phyloP scores from a whole-genome alignment of 35 echinoderm and acorn worm genomes.

The Acanthaster planci region DNA sequence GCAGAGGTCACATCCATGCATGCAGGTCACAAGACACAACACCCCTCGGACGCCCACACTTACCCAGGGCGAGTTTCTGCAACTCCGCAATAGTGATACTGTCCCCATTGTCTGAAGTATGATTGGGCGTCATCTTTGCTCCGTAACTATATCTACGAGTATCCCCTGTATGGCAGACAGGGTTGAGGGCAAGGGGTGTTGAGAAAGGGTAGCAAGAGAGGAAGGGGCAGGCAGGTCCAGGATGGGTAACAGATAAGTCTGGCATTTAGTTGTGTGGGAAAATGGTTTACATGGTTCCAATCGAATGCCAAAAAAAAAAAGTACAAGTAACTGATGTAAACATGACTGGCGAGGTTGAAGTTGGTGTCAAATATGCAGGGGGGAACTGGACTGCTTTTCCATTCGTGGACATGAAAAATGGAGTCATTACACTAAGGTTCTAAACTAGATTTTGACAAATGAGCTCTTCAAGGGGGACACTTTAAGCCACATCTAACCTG shows the following conservation, averaged over 20 bases:
- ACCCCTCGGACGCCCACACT: slow-evolving; percentile 4
- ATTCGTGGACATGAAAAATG: too few species aligned
- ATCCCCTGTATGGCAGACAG: slow-evolving; percentile 33
- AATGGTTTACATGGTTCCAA: background rate
- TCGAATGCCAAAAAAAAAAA: too few species aligned
- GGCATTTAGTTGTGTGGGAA: background rate
- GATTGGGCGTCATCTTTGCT: slow-evolving; percentile 39
- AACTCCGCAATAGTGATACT: slow-evolving; percentile 38
- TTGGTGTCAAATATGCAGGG: too few species aligned
- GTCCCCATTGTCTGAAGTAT: slow-evolving; percentile 41
- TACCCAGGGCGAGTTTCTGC: slow-evolving; percentile 41
- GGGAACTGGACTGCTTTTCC: too few species aligned
- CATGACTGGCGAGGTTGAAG: too few species aligned
- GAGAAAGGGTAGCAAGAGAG: background rate
- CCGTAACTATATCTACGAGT: slow-evolving; percentile 70
- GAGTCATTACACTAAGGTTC: too few species aligned
- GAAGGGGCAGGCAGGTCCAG: slow-evolving; percentile 29
- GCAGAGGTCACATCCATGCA: background rate
- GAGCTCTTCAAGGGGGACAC: too few species aligned
- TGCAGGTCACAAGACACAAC: background rate
- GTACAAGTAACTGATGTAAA: too few species aligned
- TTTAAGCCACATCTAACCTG: too few species aligned
- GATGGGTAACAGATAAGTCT: background rate
- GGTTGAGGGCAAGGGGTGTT: slow-evolving; percentile 1
- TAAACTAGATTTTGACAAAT: too few species aligned